Evolutionary conservation across 2,888 invertebrate genomes (phyloP), one percentile per base, ranked within the genome.

Genomic region (Dinocampus coccinellae): DNA sequence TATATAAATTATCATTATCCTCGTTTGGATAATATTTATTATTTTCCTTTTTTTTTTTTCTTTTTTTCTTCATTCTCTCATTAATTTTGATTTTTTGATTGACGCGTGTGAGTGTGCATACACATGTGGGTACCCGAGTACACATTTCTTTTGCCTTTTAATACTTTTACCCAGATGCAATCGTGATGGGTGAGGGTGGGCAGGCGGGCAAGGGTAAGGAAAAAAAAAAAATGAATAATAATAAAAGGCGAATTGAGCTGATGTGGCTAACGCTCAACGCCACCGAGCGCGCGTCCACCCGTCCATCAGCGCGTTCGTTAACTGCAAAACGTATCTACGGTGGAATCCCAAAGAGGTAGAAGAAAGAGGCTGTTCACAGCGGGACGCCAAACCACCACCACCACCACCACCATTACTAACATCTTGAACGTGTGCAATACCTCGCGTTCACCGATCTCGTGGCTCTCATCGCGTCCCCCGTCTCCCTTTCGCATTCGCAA

Each of bases 241-340:
- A 47, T 70, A 70, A 71, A 65, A 62, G 64, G 73, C 39, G 73
- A 72, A 70, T 75, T 70, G 75, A 73, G 73, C 74, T 70, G 72
- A 73, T 47, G 39, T 39, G 47, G 47, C 47, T 47, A 47, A 47
- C 47, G 47, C 47, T 47, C 47, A 16, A 47, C 47, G 47, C 47
- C 47, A 47, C 73, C 74, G 71, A 64, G 73, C 73, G 74, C 75
- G 75, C 68, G 74, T 72, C 74, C 69, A 74, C 73, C 75, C 72
- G 76, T 75, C 74, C 72, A 77, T 79, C 79, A 77, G 75, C 81
- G 80, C 80, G 81, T 83, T 85, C 83, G 84, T 85, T 86, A 85
- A 82, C 81, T 80, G 78, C 80, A 80, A 82, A 81, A 81, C 80
- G 81, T 83, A 71, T 71, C 71, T 71, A 83, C 82, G 82, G 79